phyloP scores from a whole-genome alignment of 1,140 invertebrate species.

The Ceratitis capitata region DNA sequence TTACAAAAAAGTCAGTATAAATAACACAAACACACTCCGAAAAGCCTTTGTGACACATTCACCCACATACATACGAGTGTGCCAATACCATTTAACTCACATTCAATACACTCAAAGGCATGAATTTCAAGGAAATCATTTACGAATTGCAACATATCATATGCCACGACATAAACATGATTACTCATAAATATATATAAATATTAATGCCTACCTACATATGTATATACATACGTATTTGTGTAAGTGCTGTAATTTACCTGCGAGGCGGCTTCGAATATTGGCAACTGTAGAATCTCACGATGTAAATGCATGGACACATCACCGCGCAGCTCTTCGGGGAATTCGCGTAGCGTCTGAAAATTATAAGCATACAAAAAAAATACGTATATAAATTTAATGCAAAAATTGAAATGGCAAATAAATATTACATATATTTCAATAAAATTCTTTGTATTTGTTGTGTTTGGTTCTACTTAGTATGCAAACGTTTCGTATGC shows the following conservation, averaged over 20 bases:
- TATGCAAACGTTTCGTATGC: background rate
- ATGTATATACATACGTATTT: no score
- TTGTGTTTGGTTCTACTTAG: background rate
- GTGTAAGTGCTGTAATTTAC: no score
- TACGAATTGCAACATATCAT: background rate
- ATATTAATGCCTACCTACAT: no score
- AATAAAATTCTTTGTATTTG: background rate
- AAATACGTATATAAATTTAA: background rate
- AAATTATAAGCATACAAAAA: constrained; percentile 37
- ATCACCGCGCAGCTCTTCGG: constrained; percentile 92
- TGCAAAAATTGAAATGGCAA: background rate
- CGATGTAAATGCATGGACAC: constrained; percentile 95
- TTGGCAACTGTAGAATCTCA: constrained; percentile 92
- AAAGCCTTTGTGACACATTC: no score
- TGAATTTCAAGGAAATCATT: background rate
- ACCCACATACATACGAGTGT: no score
- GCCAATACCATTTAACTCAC: no score
- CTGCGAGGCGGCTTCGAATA: constrained; percentile 90
- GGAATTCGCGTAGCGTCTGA: constrained; percentile 95
- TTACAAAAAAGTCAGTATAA: no score
- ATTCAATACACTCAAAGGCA: background rate
- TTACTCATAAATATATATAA: constrained; percentile 29
- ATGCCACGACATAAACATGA: background rate
- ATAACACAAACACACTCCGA: no score
- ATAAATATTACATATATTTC: background rate